Conservation (phyloP, 2,113 vertebrate species). For the Apeltes quadracus region DNA sequence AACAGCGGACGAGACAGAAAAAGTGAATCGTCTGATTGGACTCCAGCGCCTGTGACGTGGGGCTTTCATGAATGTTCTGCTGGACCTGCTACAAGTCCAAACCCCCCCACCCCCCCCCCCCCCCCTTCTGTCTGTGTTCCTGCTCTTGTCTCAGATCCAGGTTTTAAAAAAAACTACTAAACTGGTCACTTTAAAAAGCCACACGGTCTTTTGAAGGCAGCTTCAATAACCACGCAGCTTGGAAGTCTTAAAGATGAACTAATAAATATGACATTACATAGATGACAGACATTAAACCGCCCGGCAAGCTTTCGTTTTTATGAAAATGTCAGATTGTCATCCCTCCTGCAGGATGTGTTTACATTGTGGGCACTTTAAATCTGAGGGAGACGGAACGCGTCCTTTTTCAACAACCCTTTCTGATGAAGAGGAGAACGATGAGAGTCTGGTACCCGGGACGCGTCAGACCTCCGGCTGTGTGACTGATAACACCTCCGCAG, state of each 20-base stretch:
- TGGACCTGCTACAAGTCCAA: conserved; percentile 41
- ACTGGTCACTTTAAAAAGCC: conserved; percentile 9
- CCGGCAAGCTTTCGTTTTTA: not conserved
- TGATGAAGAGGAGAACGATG: conserved; percentile 15
- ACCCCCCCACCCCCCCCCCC: conserved; percentile 7
- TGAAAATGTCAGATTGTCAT: not conserved
- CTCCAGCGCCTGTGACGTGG: conserved; percentile 44
- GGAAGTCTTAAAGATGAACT: not conserved
- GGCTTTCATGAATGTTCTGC: conserved; percentile 37
- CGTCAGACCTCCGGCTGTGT: conserved; percentile 19
- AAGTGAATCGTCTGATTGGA: conserved; percentile 34
- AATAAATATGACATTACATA: too few species aligned
- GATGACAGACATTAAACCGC: too few species aligned
- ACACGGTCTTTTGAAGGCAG: not conserved
- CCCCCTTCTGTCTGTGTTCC: conserved; percentile 41
- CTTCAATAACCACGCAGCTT: not conserved
- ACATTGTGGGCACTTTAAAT: not conserved
- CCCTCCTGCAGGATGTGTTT: not conserved
- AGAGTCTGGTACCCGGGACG: conserved; percentile 1
- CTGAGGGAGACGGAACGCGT: too few species aligned
- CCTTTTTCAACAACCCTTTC: not conserved
- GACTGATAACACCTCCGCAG: conserved; percentile 18
- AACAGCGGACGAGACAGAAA: conserved; percentile 25
- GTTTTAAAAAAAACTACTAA: not conserved
- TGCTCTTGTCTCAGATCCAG: conserved; percentile 27